These are phyloP conservation scores for Seira musarum DNA, from an alignment of 2,888 invertebrate species.

Conservation along the genomic window DNA sequence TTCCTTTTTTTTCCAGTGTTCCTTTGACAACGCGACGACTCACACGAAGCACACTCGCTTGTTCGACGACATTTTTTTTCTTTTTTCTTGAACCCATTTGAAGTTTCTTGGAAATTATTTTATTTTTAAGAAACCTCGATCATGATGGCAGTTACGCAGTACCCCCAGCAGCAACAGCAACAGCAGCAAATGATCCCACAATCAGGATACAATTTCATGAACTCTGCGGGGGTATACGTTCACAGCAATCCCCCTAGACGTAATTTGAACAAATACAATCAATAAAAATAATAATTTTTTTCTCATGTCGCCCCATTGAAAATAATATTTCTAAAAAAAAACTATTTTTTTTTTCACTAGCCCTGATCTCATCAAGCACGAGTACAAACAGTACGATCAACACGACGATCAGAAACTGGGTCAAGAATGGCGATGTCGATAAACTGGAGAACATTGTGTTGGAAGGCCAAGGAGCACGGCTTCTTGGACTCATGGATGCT, in stretches of 20 bases:
- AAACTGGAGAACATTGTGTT: conserved; percentile 80
- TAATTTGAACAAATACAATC: conserved; percentile 73
- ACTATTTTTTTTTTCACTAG: not conserved
- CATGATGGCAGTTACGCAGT: conserved; percentile 37
- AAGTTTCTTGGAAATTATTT: not conserved
- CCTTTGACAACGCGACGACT: not conserved
- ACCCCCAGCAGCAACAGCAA: conserved; percentile 8
- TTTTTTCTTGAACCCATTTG: not conserved
- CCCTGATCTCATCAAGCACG: conserved; percentile 17
- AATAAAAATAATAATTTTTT: conserved; percentile 13
- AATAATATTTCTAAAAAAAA: too few species aligned
- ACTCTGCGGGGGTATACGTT: conserved; percentile 75
- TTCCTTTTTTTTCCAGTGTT: not conserved
- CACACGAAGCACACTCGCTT: not conserved
- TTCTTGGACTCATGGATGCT: conserved; percentile 77
- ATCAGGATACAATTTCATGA: conserved; percentile 54
- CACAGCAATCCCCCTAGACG: conserved; percentile 80
- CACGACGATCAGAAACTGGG: conserved; percentile 75
- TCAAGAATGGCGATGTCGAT: conserved; percentile 78
- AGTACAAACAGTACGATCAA: conserved; percentile 16
- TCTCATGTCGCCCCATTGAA: conserved; percentile 10
- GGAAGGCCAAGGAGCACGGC: conserved; percentile 80
- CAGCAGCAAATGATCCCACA: not conserved
- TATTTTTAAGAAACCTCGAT: not conserved
- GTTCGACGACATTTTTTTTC: not conserved